Conservation (phyloP, 2,797 vertebrate species). For the Gallinago stenura region DNA sequence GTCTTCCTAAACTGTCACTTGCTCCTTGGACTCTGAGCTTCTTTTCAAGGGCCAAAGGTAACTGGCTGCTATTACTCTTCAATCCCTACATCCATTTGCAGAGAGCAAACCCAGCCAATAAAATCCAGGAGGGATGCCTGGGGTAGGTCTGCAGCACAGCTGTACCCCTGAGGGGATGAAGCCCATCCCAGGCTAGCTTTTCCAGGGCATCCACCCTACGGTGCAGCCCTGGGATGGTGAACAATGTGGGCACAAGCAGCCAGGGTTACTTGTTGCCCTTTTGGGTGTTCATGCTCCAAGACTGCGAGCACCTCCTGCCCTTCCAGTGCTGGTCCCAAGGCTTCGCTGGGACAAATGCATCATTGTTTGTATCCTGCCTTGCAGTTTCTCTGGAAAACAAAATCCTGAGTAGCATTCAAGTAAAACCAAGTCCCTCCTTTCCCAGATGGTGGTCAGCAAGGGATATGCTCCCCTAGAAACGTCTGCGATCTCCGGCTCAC, state of each 20-base stretch:
- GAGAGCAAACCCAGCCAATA: not conserved
- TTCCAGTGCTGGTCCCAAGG: not conserved
- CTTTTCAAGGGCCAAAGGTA: not conserved
- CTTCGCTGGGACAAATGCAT: not conserved
- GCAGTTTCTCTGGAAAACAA: not conserved
- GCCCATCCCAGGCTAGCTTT: not conserved
- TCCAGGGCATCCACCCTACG: not conserved
- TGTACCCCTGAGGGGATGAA: not conserved
- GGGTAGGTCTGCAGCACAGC: not conserved
- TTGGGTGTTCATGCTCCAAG: not conserved
- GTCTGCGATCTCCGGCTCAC: not conserved
- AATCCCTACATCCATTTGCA: not conserved
- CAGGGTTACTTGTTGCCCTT: not conserved
- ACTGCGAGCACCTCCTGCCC: not conserved
- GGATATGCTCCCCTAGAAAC: not conserved
- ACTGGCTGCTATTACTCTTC: not conserved
- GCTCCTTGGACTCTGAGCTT: not conserved
- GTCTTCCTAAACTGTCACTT: not conserved
- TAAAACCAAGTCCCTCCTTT: not conserved
- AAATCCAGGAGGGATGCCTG: not conserved
- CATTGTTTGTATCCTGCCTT: not conserved
- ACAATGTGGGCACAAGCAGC: not conserved
- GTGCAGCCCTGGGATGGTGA: not conserved
- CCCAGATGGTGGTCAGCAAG: not conserved
- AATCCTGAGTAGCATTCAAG: not conserved